Percentiles rank a stretch among this genome's conserved stretches.
These are phyloP conservation scores for Orientallactaga sibirica DNA, from an alignment of 2,797 vertebrate species.

Conservation along the genomic window DNA sequence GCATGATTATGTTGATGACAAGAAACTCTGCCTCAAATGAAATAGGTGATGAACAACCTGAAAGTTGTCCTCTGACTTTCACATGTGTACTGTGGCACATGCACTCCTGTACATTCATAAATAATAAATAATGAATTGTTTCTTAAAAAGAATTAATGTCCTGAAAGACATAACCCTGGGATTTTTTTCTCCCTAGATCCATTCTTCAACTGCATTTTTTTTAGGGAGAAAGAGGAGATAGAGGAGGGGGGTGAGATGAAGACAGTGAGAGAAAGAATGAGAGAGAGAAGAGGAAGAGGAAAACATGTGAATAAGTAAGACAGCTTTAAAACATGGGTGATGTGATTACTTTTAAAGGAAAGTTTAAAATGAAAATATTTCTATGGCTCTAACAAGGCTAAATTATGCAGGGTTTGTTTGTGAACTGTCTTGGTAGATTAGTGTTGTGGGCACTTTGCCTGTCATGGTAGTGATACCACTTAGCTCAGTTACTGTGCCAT, in stretches of 20 bases:
- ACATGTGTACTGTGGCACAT: too few relatives aligned
- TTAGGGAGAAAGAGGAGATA: not conserved
- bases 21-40: too few relatives aligned
- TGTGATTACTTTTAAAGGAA: constrained; percentile 2
- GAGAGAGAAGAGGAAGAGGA: not conserved
- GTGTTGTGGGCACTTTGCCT: not conserved
- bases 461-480: not conserved
- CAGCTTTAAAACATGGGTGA: not conserved
- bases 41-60: too few relatives aligned
- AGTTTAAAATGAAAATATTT: not conserved
- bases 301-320: not conserved
- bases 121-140: too few relatives aligned
- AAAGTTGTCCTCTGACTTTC: too few relatives aligned
- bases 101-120: too few relatives aligned
- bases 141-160: not conserved
- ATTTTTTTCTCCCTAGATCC: not conserved
- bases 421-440: not conserved
- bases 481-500: not conserved
- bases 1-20: too few relatives aligned
- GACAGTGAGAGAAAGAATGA: not conserved
- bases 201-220: not conserved
- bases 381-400: not conserved
- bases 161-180: not conserved
- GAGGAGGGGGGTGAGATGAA: too few relatives aligned
- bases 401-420: not conserved